Evolutionary conservation across 2,113 vertebrate genomes (phyloP).

Genomic region (Rhombomys opimus): DNA sequence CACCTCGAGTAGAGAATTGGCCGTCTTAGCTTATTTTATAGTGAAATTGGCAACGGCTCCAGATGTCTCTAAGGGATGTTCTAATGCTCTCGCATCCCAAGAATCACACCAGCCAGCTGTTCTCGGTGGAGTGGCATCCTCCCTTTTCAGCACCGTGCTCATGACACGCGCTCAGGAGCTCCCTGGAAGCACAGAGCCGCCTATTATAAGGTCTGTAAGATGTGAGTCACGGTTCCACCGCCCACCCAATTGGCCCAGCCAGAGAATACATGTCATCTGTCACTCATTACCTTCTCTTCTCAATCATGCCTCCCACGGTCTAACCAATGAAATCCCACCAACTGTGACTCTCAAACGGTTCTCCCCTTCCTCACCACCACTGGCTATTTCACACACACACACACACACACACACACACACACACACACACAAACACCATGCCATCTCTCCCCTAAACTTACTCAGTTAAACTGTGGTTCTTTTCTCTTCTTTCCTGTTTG

Average conservation of each 20-base stretch:
- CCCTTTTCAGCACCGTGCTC: neutral
- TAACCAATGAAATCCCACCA: neutral
- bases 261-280: neutral
- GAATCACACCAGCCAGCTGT: neutral
- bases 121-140: constrained; percentile 18
- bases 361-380: neutral
- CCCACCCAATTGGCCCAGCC: neutral
- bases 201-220: neutral
- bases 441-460: neutral
- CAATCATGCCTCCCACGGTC: neutral
- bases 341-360: neutral
- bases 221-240: constrained; percentile 42
- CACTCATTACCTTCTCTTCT: neutral
- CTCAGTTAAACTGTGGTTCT: neutral
- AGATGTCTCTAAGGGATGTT: neutral
- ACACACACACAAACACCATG: too few relatives aligned
- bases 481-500: neutral
- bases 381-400: neutral
- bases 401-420: too few relatives aligned
- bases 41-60: neutral
- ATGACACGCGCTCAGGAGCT: constrained; percentile 28
- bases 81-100: neutral
- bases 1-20: neutral
- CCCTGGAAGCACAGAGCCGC: neutral
- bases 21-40: neutral